Conservation (phyloP, 1,140 invertebrate species). For the Drosophila ercepeae region DNA sequence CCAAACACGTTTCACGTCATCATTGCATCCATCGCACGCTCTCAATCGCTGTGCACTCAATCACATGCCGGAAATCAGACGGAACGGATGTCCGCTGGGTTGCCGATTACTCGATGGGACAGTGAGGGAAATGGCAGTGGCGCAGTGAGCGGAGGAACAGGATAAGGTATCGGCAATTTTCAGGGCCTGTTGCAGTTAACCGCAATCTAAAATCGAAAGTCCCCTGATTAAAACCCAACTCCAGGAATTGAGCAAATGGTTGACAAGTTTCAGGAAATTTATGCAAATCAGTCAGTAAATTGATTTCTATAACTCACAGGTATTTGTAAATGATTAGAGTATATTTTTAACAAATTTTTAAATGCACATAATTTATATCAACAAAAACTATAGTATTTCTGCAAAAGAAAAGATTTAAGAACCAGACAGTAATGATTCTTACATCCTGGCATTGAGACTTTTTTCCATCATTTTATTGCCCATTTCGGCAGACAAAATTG, state of each 20-base stretch:
- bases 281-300: constrained; percentile 68
- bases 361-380: too few species aligned
- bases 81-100: constrained; percentile 68
- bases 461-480: constrained; percentile 56
- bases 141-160: neutral
- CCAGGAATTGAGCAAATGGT: constrained; percentile 25
- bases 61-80: constrained; percentile 80
- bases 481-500: constrained; percentile 68
- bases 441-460: constrained; percentile 33
- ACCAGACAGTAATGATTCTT: neutral
- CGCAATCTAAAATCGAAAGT: constrained; percentile 77
- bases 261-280: constrained; percentile 62
- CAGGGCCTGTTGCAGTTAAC: constrained; percentile 44
- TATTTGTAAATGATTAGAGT: neutral
- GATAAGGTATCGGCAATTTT: constrained; percentile 2
- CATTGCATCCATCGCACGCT: constrained; percentile 54
- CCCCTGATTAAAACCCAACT: constrained; percentile 74
- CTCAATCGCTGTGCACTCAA: constrained; percentile 73
- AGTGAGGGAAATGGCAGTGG: constrained; percentile 8
- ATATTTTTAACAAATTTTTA: neutral
- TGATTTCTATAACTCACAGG: constrained; percentile 4
- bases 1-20: constrained; percentile 23
- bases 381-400: too few species aligned
- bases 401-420: neutral
- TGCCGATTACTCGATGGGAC: constrained; percentile 28